Evolutionary conservation across 2,797 vertebrate genomes (phyloP).

Genomic region (Threskiornis aethiopicus): DNA sequence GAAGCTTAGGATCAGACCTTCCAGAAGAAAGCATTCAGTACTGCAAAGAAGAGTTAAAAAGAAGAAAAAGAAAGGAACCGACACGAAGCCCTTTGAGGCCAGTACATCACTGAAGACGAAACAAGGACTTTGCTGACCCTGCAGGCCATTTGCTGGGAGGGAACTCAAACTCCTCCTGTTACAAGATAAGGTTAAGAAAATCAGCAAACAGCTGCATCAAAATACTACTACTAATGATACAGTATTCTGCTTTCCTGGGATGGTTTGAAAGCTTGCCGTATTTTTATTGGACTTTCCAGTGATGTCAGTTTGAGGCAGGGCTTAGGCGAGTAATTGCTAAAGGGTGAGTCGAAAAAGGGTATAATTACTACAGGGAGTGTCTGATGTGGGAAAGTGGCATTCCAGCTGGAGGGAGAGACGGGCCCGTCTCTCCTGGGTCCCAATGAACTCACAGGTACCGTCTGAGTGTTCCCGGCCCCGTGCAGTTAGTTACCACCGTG

Average conservation of each 20-base stretch:
- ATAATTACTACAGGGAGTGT: constrained; percentile 57
- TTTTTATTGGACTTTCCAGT: constrained; percentile 64
- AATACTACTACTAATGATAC: neutral
- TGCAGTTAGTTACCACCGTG: neutral
- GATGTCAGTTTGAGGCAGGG: constrained; percentile 63
- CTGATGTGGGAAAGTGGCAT: constrained; percentile 57
- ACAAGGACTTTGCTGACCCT: neutral
- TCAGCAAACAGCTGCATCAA: neutral
- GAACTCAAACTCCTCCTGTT: neutral
- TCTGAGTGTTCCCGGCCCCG: neutral
- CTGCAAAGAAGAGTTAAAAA: neutral
- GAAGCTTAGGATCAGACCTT: neutral
- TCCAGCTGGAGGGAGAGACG: neutral
- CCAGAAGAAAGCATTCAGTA: neutral
- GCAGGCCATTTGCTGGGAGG: neutral
- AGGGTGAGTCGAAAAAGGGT: constrained; percentile 48
- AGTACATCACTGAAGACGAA: neutral
- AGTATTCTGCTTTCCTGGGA: neutral
- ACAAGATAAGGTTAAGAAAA: constrained; percentile 2
- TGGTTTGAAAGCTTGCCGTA: neutral
- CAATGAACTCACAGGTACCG: neutral
- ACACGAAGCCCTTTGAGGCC: neutral
- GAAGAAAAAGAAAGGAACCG: neutral
- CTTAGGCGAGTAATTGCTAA: constrained; percentile 29
- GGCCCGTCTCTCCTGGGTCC: neutral